A percentile compares a stretch with the other conserved stretches of the same genome.
Evolutionary conservation across 2,797 vertebrate genomes (phyloP).

Genomic region (Molossus molossus): DNA sequence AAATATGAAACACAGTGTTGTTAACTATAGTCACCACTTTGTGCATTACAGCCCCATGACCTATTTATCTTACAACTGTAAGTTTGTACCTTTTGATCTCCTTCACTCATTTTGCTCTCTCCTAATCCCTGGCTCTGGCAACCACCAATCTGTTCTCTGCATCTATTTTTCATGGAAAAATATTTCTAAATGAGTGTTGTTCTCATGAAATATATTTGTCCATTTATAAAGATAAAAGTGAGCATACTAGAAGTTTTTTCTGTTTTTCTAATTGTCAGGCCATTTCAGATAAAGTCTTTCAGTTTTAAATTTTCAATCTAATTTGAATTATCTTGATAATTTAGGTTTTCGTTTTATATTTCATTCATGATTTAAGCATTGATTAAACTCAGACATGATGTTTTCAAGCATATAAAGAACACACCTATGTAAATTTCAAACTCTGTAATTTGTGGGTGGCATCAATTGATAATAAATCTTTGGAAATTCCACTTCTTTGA

Average conservation of each 20-base stretch:
- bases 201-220: neutral
- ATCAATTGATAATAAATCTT: neutral
- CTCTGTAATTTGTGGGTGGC: neutral
- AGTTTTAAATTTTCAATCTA: neutral
- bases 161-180: slow-evolving; percentile 46
- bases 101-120: neutral
- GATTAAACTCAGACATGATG: neutral
- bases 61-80: neutral
- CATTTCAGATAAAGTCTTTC: neutral
- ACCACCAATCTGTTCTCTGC: neutral
- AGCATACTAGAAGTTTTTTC: neutral
- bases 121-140: neutral
- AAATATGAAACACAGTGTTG: neutral
- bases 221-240: slow-evolving; percentile 54
- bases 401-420: neutral
- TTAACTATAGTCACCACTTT: neutral
- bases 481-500: neutral
- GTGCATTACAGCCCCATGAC: neutral
- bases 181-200: neutral
- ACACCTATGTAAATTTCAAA: neutral
- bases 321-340: neutral
- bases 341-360: neutral
- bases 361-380: neutral
- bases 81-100: neutral
- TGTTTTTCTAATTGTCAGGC: neutral